Evolutionary conservation across 2,888 invertebrate genomes (phyloP).

Genomic region (Noctua pronuba): DNA sequence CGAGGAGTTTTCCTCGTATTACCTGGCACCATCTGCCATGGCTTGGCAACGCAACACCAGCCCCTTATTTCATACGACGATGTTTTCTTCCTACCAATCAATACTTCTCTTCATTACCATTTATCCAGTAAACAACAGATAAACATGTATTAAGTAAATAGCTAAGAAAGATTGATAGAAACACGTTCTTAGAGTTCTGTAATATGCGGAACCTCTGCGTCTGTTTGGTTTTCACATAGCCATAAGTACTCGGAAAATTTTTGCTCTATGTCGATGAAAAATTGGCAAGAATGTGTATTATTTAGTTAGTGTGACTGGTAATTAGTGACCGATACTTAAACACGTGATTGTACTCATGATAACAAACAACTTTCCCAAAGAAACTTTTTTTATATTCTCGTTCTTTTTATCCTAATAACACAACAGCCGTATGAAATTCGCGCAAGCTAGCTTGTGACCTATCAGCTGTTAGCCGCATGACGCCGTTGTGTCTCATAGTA

Average conservation of each 20-base stretch:
- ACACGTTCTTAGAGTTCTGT: background rate
- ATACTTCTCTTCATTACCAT: constrained; percentile 14
- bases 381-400: too few relatives aligned
- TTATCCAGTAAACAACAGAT: constrained; percentile 20
- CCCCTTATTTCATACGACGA: background rate
- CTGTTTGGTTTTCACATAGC: background rate
- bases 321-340: too few relatives aligned
- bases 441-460: too few relatives aligned
- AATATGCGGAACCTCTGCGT: background rate
- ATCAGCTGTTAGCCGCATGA: too few relatives aligned
- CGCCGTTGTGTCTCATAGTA: too few relatives aligned
- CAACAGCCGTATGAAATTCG: too few relatives aligned
- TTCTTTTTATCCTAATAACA: too few relatives aligned
- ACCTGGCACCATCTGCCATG: too few relatives aligned
- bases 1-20: too few relatives aligned
- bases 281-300: background rate
- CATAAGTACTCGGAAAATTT: background rate
- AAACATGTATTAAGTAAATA: constrained; percentile 9
- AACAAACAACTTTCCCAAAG: too few relatives aligned
- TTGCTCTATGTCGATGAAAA: background rate
- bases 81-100: background rate
- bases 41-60: background rate
- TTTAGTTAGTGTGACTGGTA: too few relatives aligned
- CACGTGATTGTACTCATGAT: too few relatives aligned
- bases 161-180: constrained; percentile 29